Evolutionary conservation across 2,113 vertebrate species (phyloP).

Genomic region (Eulacestoma nigropectus): DNA sequence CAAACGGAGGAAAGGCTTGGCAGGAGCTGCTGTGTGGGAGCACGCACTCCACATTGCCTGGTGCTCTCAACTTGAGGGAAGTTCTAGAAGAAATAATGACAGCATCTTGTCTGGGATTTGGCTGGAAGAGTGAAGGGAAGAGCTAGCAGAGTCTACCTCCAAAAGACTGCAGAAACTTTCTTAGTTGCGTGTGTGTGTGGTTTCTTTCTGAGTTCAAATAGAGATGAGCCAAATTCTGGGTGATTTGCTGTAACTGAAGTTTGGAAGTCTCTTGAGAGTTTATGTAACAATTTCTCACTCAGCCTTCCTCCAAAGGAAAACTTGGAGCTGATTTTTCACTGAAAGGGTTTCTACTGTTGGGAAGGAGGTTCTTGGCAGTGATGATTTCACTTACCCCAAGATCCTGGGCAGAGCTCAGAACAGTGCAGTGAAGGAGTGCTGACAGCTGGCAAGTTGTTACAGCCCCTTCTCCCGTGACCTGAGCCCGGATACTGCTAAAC

Average conservation of each 20-base stretch:
- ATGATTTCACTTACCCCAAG: background rate
- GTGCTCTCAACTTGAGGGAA: background rate
- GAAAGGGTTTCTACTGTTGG: background rate
- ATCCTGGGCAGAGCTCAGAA: background rate
- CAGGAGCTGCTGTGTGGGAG: fast-evolving
- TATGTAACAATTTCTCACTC: background rate
- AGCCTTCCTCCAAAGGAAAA: background rate
- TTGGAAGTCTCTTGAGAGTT: conserved; percentile 1
- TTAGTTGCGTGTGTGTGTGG: background rate
- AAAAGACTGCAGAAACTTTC: background rate
- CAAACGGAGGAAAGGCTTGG: background rate
- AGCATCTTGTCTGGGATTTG: background rate
- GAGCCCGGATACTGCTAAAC: background rate
- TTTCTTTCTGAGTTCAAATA: background rate
- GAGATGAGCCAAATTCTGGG: background rate
- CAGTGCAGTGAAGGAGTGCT: background rate
- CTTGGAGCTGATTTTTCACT: background rate
- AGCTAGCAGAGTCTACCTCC: background rate
- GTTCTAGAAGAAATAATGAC: background rate
- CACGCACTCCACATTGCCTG: background rate
- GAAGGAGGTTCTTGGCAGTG: background rate
- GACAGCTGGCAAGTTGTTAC: background rate
- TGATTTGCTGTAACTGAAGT: background rate
- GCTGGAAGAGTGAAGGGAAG: background rate
- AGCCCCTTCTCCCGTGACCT: background rate